Conservation (phyloP, 1,140 invertebrate species). For the Micrasema minimum region DNA sequence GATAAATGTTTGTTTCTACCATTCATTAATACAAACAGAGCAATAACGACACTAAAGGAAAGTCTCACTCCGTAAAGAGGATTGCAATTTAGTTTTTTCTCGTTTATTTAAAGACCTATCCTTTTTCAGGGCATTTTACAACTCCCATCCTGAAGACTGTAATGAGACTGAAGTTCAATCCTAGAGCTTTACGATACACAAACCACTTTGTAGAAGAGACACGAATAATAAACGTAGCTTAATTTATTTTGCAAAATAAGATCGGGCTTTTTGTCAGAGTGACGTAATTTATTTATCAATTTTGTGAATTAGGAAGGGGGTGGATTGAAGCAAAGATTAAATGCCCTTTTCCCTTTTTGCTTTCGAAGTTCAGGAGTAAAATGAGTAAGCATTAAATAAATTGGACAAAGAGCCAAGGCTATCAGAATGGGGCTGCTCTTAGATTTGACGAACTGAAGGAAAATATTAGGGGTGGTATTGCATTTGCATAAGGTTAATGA, state of each 20-base stretch:
- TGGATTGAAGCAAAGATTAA: too few species aligned
- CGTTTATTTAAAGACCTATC: background rate
- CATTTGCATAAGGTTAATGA: slow-evolving; percentile 3
- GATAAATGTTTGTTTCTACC: background rate
- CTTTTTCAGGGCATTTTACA: slow-evolving; percentile 8
- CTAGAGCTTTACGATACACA: background rate
- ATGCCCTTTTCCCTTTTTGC: background rate
- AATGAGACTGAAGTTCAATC: slow-evolving; percentile 3
- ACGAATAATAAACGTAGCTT: background rate
- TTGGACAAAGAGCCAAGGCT: background rate
- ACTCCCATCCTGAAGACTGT: slow-evolving; percentile 1
- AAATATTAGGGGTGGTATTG: slow-evolving; percentile 1
- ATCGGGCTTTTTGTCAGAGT: too few species aligned
- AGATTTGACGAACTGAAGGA: background rate
- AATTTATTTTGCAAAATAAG: too few species aligned
- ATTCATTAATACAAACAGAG: background rate
- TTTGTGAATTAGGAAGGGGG: too few species aligned
- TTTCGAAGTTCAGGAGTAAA: background rate
- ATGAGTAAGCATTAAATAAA: slow-evolving; percentile 12
- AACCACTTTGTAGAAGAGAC: background rate
- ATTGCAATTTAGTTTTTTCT: background rate
- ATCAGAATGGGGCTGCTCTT: background rate
- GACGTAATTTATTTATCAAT: too few species aligned
- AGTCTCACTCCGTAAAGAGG: slow-evolving; percentile 5
- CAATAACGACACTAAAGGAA: background rate